Percentiles rank a stretch among this genome's conserved stretches.
Evolutionary conservation across 2,113 vertebrate genomes (phyloP).

Genomic region (Empidonax traillii): DNA sequence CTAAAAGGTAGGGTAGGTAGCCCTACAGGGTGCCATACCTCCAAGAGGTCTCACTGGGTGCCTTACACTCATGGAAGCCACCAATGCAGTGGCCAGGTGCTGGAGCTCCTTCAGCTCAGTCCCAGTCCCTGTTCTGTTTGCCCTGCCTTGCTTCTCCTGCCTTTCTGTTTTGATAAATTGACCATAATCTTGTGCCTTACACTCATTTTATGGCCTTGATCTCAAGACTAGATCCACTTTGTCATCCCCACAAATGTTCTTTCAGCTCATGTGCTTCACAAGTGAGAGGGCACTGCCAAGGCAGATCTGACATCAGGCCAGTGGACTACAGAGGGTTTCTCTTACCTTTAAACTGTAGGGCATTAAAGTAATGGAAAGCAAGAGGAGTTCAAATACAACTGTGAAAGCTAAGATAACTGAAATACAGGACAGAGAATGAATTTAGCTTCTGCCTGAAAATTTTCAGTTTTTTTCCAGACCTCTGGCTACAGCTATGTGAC

Average conservation of each 20-base stretch:
- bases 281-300: neutral
- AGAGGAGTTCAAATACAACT: neutral
- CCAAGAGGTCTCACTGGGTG: accelerated
- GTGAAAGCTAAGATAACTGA: neutral
- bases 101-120: neutral
- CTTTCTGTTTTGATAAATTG: neutral
- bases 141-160: neutral
- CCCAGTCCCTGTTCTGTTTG: neutral
- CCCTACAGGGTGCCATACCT: neutral
- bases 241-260: neutral
- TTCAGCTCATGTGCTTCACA: neutral
- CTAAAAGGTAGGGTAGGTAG: neutral
- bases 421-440: neutral
- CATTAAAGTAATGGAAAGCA: neutral
- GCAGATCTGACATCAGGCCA: neutral
- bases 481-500: neutral
- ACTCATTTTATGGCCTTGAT: neutral
- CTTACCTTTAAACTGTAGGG: neutral
- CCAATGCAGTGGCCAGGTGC: accelerated
- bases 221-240: neutral
- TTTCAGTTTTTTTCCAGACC: neutral
- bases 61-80: neutral
- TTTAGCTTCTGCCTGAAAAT: constrained; percentile 8
- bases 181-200: neutral
- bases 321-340: neutral